Conservation (phyloP, 2,113 vertebrate species). For the Gasterosteus nipponicus region DNA sequence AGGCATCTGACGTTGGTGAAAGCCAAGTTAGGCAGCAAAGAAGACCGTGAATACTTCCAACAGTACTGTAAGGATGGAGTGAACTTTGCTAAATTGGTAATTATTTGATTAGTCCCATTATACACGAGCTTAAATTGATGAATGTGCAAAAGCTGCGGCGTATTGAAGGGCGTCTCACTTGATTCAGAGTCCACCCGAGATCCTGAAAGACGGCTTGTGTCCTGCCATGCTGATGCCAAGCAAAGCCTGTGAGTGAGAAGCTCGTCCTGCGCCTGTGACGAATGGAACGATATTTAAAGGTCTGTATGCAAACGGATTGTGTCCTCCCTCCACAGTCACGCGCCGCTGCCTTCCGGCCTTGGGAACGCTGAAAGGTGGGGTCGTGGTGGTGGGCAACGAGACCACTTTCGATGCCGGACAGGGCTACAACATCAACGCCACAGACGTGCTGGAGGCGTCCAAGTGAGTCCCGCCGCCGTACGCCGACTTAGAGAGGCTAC, state of each 20-base stretch:
- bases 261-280: not conserved
- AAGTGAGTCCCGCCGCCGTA: slow-evolving; percentile 82
- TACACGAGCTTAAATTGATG: not conserved
- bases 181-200: slow-evolving; percentile 71
- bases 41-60: slow-evolving; percentile 78
- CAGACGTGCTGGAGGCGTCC: slow-evolving; percentile 88
- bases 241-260: slow-evolving; percentile 84
- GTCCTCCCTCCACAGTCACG: slow-evolving; percentile 80
- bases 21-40: slow-evolving; percentile 13
- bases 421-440: slow-evolving; percentile 79
- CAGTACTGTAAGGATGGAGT: slow-evolving; percentile 84
- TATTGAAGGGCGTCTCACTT: not conserved
- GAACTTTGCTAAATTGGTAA: slow-evolving; percentile 56
- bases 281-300: not conserved
- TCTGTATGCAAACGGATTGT: not conserved
- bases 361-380: slow-evolving; percentile 78
- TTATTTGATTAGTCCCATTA: not conserved
- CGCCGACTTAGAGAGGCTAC: not conserved
- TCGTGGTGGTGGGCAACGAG: slow-evolving; percentile 88
- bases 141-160: not conserved
- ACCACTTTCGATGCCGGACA: slow-evolving; percentile 79
- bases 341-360: slow-evolving; percentile 89
- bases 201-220: slow-evolving; percentile 85
- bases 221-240: slow-evolving; percentile 89
- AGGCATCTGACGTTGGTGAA: slow-evolving; percentile 80